A percentile compares a stretch with the other conserved stretches of the same genome.
Conservation (phyloP, 1,140 invertebrate genomes). For the Pseudachorutes palmiensis region DNA sequence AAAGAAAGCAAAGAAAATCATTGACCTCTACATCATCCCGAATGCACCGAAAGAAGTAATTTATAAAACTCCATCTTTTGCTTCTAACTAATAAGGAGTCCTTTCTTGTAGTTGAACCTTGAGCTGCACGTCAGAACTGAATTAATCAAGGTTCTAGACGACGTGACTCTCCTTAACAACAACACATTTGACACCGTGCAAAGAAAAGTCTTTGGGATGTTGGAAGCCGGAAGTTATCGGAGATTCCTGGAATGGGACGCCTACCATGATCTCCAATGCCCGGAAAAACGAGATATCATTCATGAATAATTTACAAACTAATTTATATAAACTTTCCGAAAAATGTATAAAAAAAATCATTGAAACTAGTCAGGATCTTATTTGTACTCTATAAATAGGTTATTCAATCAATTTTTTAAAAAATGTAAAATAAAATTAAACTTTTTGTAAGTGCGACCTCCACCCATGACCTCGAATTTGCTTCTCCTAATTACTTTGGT, state of each 20-base stretch:
- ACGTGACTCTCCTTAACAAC: not conserved
- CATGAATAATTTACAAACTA: not conserved
- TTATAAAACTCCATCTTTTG: not conserved
- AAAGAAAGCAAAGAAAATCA: not conserved
- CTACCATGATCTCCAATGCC: not conserved
- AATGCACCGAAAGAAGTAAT: not conserved
- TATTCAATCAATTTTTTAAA: no score
- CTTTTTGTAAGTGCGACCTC: no score
- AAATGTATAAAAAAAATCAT: no score
- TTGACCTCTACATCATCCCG: not conserved
- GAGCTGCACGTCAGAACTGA: not conserved
- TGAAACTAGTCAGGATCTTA: no score
- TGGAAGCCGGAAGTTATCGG: not conserved
- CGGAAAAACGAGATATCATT: not conserved
- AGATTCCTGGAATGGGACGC: not conserved
- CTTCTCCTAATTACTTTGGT: no score
- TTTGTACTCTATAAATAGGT: no score
- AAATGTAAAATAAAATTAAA: no score
- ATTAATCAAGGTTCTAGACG: not conserved
- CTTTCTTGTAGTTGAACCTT: not conserved
- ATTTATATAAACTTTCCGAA: not conserved
- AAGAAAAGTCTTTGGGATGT: not conserved
- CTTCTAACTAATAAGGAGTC: not conserved
- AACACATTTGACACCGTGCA: not conserved
- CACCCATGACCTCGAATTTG: no score